These are phyloP conservation scores for Paedocypris micromegethes DNA, from an alignment of 2,797 vertebrate genomes.

Conservation along the genomic window DNA sequence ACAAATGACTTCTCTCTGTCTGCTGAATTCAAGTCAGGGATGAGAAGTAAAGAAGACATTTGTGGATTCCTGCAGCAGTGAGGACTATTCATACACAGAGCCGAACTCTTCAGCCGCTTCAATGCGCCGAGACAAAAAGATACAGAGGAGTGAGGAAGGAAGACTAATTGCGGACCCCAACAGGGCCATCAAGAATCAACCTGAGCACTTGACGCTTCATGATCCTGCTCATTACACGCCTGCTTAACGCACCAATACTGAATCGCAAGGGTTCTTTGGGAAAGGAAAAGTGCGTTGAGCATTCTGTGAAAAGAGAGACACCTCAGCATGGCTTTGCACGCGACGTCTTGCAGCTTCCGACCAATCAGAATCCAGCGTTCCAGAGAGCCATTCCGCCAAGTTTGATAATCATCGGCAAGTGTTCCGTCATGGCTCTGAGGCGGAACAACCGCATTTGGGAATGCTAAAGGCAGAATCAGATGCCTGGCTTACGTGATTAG, in stretches of 20 bases:
- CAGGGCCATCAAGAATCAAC: too few relatives aligned
- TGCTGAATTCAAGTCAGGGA: conserved; percentile 14
- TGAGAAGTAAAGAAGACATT: neutral
- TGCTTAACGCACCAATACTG: too few relatives aligned
- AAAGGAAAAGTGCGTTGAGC: too few relatives aligned
- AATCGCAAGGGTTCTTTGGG: too few relatives aligned
- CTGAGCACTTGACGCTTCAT: too few relatives aligned
- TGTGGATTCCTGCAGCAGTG: neutral
- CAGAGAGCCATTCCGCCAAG: neutral
- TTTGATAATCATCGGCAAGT: neutral
- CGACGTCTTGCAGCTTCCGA: neutral
- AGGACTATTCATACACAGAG: neutral
- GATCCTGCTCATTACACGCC: too few relatives aligned
- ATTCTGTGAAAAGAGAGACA: neutral
- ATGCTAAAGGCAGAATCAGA: neutral
- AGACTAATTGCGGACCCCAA: neutral
- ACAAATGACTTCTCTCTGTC: neutral
- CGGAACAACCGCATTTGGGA: neutral
- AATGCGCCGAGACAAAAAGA: neutral
- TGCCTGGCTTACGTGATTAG: neutral
- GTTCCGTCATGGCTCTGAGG: neutral
- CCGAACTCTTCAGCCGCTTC: neutral
- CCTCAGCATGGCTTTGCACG: neutral
- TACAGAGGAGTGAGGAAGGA: neutral
- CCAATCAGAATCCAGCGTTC: neutral